Percentiles rank a stretch among this genome's conserved stretches.
Evolutionary conservation across 2,888 invertebrate genomes (phyloP).

Genomic region (Ochropleura plecta): DNA sequence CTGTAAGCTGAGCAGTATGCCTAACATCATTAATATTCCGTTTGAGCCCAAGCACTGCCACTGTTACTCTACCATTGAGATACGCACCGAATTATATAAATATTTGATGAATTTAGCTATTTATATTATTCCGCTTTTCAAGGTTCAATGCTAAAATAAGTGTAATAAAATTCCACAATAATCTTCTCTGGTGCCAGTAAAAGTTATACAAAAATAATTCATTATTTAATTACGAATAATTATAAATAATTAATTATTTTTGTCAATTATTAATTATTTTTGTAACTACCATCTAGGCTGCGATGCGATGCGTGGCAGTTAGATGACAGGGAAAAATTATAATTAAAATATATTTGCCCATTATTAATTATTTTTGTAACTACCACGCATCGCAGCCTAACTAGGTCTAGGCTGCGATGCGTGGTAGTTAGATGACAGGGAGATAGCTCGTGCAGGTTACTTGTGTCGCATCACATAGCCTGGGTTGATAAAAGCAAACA

Average conservation of each 20-base stretch:
- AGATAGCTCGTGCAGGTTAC: neutral
- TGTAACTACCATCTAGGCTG: too few relatives aligned
- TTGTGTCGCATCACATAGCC: neutral
- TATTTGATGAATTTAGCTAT: constrained; percentile 29
- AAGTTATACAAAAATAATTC: neutral
- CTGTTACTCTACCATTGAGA: constrained; percentile 36
- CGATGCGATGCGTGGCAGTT: too few relatives aligned
- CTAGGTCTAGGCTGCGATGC: neutral
- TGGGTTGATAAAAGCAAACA: neutral
- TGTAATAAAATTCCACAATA: neutral
- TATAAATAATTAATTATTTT: too few relatives aligned
- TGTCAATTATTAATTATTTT: too few relatives aligned
- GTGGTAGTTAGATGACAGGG: neutral
- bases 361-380: too few relatives aligned
- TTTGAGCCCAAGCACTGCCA: constrained; percentile 32
- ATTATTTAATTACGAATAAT: too few relatives aligned
- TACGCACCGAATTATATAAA: constrained; percentile 19
- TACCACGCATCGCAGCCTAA: too few relatives aligned
- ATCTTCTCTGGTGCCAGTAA: neutral
- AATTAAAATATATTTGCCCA: too few relatives aligned
- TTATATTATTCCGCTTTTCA: constrained; percentile 5
- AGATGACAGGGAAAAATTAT: too few relatives aligned
- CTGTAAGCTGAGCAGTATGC: constrained; percentile 36
- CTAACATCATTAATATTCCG: constrained; percentile 53
- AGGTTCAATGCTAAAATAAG: neutral